Percentiles rank a stretch among this genome's conserved stretches.
These are phyloP conservation scores for Microchirus variegatus DNA, from an alignment of 2,797 vertebrate species.

Conservation along the genomic window DNA sequence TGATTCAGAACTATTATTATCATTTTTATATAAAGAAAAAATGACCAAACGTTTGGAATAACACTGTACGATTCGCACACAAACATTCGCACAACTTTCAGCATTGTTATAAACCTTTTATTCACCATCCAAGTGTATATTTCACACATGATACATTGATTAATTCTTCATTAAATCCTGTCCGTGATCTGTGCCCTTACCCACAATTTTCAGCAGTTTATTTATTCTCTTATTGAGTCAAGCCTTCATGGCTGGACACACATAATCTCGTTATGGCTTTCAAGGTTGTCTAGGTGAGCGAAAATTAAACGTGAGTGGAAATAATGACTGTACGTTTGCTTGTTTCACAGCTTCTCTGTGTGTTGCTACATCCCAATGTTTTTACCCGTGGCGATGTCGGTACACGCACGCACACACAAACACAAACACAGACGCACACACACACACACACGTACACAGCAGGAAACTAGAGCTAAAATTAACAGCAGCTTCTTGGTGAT, in stretches of 20 bases:
- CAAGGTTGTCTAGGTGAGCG: slow-evolving; percentile 44
- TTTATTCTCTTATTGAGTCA: slow-evolving; percentile 29
- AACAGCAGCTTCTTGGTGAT: slow-evolving; percentile 61
- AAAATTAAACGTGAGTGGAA: slow-evolving; percentile 59
- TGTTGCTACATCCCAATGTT: slow-evolving; percentile 63
- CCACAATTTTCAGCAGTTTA: slow-evolving; percentile 31
- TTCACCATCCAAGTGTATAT: too few species aligned
- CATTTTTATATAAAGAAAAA: too few species aligned
- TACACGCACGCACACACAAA: slow-evolving; percentile 23
- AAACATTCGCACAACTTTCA: too few species aligned
- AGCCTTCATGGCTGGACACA: slow-evolving; percentile 40
- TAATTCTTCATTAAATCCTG: slow-evolving; percentile 19
- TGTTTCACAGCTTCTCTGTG: slow-evolving; percentile 56
- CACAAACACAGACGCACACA: slow-evolving; percentile 17
- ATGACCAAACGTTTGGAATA: too few species aligned
- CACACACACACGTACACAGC: slow-evolving; percentile 24
- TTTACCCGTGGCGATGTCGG: slow-evolving; percentile 40
- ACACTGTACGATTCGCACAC: too few species aligned
- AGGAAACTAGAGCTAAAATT: slow-evolving; percentile 54
- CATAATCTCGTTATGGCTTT: slow-evolving; percentile 51
- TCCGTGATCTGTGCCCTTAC: slow-evolving; percentile 10
- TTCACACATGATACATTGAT: not conserved
- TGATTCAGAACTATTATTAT: too few species aligned
- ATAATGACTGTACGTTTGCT: slow-evolving; percentile 39
- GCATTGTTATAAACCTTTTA: too few species aligned